Conservation (phyloP, 2,113 vertebrate genomes). For the Tapirus terrestris region DNA sequence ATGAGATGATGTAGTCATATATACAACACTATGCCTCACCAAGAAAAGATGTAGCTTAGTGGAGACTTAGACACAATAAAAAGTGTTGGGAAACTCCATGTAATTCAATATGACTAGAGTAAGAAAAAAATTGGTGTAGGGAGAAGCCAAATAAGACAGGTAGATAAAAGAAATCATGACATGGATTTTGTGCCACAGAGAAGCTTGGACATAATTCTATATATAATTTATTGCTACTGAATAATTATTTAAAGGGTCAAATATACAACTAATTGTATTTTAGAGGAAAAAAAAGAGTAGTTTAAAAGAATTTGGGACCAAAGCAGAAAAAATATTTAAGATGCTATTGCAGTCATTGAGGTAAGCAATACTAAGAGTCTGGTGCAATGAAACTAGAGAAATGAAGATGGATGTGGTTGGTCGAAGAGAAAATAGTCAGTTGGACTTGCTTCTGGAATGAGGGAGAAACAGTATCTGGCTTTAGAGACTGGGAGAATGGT, state of each 20-base stretch:
- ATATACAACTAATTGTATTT: background rate
- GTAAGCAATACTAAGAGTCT: background rate
- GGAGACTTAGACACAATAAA: background rate
- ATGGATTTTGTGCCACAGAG: background rate
- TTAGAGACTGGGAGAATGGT: background rate
- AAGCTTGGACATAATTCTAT: background rate
- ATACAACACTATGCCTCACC: accelerated
- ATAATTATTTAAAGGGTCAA: background rate
- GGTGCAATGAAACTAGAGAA: background rate
- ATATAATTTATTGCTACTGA: background rate
- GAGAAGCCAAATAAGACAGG: accelerated
- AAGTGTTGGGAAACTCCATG: background rate
- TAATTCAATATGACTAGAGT: background rate
- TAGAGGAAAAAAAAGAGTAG: background rate
- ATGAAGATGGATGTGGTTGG: background rate
- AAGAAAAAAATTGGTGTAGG: background rate
- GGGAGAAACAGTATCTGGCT: background rate
- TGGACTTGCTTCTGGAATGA: background rate
- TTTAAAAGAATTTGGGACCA: background rate
- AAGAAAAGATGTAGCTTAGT: background rate
- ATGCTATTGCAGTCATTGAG: background rate
- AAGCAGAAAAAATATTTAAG: background rate
- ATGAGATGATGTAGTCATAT: background rate
- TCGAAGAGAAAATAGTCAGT: background rate
- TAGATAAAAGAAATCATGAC: background rate